Evolutionary conservation across 2,888 invertebrate species (phyloP).

Genomic region (Eueremaeus valkanovi): DNA sequence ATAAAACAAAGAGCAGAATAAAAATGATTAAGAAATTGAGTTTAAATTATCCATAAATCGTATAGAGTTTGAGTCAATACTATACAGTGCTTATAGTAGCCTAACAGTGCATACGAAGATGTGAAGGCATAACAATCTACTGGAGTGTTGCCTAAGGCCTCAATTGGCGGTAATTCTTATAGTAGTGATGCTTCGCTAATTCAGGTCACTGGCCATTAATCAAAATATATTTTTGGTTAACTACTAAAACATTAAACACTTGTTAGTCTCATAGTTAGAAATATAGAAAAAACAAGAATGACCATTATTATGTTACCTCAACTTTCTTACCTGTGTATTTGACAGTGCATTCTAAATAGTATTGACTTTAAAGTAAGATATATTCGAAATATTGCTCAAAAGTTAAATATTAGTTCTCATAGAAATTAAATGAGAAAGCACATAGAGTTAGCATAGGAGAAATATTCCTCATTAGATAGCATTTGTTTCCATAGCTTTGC

Average conservation of each 20-base stretch:
- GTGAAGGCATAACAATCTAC: neutral
- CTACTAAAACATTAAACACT: neutral
- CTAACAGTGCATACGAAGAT: neutral
- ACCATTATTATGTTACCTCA: too few species aligned
- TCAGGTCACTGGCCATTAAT: conserved; percentile 33
- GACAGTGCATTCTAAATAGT: too few species aligned
- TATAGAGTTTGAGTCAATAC: neutral
- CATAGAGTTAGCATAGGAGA: too few species aligned
- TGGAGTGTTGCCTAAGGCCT: neutral
- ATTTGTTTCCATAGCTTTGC: too few species aligned
- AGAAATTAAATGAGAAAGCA: too few species aligned
- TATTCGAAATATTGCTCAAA: too few species aligned
- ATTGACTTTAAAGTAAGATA: too few species aligned
- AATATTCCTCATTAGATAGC: too few species aligned
- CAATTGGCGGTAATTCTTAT: conserved; percentile 27
- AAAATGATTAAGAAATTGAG: neutral
- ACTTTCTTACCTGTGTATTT: too few species aligned
- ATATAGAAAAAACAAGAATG: too few species aligned
- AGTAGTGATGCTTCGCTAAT: conserved; percentile 31
- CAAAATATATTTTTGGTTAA: conserved; percentile 25
- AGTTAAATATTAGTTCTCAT: too few species aligned
- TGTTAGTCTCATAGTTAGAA: too few species aligned
- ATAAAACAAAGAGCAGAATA: neutral
- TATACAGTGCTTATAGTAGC: neutral
- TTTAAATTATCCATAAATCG: neutral